Evolutionary conservation across 2,797 vertebrate species (phyloP), one percentile per base, ranked within the genome.

Genomic region (Tauraco hartlaubi): DNA sequence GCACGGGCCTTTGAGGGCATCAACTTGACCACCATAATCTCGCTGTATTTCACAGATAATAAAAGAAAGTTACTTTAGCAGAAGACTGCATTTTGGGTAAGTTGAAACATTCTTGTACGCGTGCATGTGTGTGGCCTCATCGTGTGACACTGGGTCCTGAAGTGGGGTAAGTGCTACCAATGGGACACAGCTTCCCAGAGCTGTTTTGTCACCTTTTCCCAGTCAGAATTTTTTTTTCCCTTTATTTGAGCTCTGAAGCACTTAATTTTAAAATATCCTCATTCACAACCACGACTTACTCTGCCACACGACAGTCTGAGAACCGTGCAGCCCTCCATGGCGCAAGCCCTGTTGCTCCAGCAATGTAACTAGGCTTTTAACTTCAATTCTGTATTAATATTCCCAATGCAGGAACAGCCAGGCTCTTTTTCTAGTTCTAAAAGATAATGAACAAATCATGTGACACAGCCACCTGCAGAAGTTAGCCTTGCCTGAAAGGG

Each of bases 91-190:
- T 84, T 77, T 86, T 26, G 25, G 15, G 22, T 51, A 90, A 52
- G 6, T 26, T 35, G 16, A 51, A 19, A 18, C 6, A 4, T 67
- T 74, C 52, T 43, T 56, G 3, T 52, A 86, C 33, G 29, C 9
- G 8, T 3, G 2, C 0, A 0, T 52, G 16, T 37, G 20, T n/a
- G 20, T 44, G 16, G 23, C 21, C 11, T 79, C 0, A 0, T 19
- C 21, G 18, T 43, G 8, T 67, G 31, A 55, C 19, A 14, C 5
- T 35, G 21, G 7, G 8, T 48, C 23, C 56, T 43, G 25, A 43
- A 43, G 33, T 18, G 5, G 15, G 9, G 8, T 61, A 61, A 49
- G 46, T 58, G 33, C 9, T 2, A 28, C 29, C 15, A 3, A 73
- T 39, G 20, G 49, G 44, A n/a, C 54, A 43, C 8, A 19, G 35